phyloP scores from a whole-genome alignment of 2,888 invertebrate genomes.

The Drosophila anceps region DNA sequence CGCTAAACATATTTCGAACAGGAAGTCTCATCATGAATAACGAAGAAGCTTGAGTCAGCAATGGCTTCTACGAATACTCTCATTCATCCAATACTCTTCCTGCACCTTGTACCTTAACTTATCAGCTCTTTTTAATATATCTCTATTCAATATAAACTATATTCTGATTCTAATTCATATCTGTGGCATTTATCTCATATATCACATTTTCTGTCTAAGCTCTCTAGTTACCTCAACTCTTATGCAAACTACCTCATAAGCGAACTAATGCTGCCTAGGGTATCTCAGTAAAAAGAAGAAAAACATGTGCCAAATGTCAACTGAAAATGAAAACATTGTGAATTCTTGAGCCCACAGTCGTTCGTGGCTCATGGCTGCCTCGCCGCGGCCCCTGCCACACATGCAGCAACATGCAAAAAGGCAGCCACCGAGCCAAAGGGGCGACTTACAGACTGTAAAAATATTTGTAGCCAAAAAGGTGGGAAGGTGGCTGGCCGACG shows the following conservation, averaged over 20 bases:
- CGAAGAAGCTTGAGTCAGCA: too few species aligned
- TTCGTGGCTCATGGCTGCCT: constrained; percentile 8
- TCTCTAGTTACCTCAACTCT: neutral
- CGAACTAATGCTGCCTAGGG: neutral
- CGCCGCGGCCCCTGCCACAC: constrained; percentile 20
- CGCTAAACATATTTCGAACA: too few species aligned
- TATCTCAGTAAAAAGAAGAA: constrained; percentile 12
- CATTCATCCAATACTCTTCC: too few species aligned
- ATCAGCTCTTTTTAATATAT: too few species aligned
- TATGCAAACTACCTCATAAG: neutral
- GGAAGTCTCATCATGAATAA: too few species aligned
- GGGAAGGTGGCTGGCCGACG: constrained; percentile 38
- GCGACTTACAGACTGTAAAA: constrained; percentile 9
- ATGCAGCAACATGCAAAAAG: constrained; percentile 25
- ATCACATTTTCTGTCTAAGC: neutral
- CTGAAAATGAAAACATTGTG: constrained; percentile 64
- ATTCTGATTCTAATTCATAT: neutral
- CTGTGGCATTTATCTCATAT: neutral
- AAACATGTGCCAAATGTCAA: constrained; percentile 62
- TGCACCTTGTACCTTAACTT: too few species aligned
- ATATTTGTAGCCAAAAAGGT: constrained; percentile 48
- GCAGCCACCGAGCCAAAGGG: constrained; percentile 21
- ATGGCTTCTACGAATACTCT: too few species aligned
- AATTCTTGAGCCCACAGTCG: constrained; percentile 49
- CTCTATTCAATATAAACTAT: too few species aligned